Conservation (phyloP, 2,888 invertebrate species). For the Cryptus armator region DNA sequence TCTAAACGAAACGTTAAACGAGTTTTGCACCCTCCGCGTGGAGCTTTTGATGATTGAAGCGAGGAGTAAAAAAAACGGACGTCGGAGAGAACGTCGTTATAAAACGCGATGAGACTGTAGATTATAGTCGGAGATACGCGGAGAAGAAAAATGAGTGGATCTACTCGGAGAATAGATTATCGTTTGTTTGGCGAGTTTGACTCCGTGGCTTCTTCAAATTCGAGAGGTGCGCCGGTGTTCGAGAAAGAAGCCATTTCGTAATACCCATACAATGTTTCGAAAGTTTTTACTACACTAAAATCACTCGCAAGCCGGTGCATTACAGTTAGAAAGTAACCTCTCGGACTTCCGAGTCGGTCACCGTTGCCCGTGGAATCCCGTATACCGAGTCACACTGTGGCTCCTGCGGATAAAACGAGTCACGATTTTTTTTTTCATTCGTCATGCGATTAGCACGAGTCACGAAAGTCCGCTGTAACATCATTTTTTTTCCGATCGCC, state of each 20-base stretch:
- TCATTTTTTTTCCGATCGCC: neutral
- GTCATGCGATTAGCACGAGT: constrained; percentile 41
- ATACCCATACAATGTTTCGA: constrained; percentile 45
- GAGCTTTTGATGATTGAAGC: constrained; percentile 19
- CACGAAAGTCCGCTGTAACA: neutral
- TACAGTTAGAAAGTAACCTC: constrained; percentile 71
- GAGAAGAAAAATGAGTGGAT: constrained; percentile 28
- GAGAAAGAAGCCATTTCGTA: constrained; percentile 44
- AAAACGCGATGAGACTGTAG: constrained; percentile 43
- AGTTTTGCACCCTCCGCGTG: neutral
- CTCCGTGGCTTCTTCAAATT: constrained; percentile 38
- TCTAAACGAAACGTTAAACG: neutral
- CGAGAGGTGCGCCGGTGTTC: constrained; percentile 25
- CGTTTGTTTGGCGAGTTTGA: neutral
- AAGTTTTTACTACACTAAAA: constrained; percentile 48
- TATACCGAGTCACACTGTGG: constrained; percentile 22
- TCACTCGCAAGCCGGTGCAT: constrained; percentile 58
- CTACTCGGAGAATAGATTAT: constrained; percentile 35
- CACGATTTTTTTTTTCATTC: constrained; percentile 28
- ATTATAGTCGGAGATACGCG: constrained; percentile 35
- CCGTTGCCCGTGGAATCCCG: constrained; percentile 52
- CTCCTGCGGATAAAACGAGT: constrained; percentile 23
- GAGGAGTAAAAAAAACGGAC: constrained; percentile 3
- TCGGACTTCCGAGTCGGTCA: constrained; percentile 63
- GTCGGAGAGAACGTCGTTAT: constrained; percentile 41